A percentile compares a stretch with the other conserved stretches of the same genome.
phyloP scores from a whole-genome alignment of 2,888 invertebrate genomes.

The Pachymerium ferrugineum region DNA sequence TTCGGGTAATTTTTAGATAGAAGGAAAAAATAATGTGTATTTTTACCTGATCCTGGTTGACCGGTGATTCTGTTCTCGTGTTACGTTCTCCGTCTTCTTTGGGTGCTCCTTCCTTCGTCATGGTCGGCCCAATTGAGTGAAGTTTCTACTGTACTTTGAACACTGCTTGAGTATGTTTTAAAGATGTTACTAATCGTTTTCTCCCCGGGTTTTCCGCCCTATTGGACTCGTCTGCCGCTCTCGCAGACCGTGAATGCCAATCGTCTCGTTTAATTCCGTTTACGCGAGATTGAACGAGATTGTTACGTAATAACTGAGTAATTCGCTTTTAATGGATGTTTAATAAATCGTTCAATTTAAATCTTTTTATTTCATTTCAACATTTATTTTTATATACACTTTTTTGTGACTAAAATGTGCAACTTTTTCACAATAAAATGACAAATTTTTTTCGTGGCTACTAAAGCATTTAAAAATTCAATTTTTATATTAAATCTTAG shows the following conservation, averaged over 20 bases:
- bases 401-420: neutral
- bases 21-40: neutral
- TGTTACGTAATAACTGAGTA: neutral
- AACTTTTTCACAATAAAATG: neutral
- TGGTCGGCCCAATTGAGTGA: too few relatives aligned
- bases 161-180: neutral
- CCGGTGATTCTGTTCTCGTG: neutral
- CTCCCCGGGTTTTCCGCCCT: neutral
- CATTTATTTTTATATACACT: neutral
- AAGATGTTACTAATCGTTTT: neutral
- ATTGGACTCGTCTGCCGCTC: neutral
- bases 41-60: neutral
- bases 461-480: neutral
- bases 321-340: too few relatives aligned
- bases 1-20: too few relatives aligned
- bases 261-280: neutral
- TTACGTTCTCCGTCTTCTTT: neutral
- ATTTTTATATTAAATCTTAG: constrained; percentile 2
- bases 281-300: neutral
- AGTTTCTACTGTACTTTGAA: neutral
- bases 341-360: neutral
- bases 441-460: neutral
- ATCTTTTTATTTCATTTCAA: neutral
- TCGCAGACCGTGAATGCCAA: neutral
- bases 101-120: neutral